Evolutionary conservation across 2,888 invertebrate genomes (phyloP).

Genomic region (Tiliacea citrago): DNA sequence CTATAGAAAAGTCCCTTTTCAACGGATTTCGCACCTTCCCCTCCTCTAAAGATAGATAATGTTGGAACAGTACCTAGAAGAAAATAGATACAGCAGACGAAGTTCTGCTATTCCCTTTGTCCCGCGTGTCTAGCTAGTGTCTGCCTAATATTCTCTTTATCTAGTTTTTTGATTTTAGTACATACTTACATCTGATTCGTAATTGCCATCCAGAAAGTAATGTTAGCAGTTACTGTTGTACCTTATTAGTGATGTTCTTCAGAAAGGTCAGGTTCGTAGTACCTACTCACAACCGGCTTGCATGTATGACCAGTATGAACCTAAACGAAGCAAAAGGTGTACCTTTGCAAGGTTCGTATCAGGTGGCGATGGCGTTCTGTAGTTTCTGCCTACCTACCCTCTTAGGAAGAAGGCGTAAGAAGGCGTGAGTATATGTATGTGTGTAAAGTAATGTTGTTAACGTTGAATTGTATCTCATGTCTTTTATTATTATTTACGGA

Average conservation of each 20-base stretch:
- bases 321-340: neutral
- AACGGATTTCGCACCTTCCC: neutral
- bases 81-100: neutral
- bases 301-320: neutral
- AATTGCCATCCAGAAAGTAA: constrained; percentile 14
- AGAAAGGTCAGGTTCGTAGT: neutral
- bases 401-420: neutral
- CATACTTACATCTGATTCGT: neutral
- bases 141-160: neutral
- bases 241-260: neutral
- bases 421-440: neutral
- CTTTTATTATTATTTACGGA: constrained; percentile 11
- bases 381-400: neutral
- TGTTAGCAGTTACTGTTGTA: neutral
- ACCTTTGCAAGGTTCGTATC: neutral
- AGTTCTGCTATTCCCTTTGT: neutral
- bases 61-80: neutral
- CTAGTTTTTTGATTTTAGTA: constrained; percentile 1
- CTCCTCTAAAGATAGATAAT: neutral
- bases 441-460: neutral
- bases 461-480: neutral
- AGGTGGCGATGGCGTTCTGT: neutral
- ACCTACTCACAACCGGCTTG: neutral
- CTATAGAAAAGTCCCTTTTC: neutral
- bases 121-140: neutral